Percentiles rank a stretch among this genome's conserved stretches.
phyloP scores from a whole-genome alignment of 92 coral and sea anemone species.

The Nematostella vectensis region DNA sequence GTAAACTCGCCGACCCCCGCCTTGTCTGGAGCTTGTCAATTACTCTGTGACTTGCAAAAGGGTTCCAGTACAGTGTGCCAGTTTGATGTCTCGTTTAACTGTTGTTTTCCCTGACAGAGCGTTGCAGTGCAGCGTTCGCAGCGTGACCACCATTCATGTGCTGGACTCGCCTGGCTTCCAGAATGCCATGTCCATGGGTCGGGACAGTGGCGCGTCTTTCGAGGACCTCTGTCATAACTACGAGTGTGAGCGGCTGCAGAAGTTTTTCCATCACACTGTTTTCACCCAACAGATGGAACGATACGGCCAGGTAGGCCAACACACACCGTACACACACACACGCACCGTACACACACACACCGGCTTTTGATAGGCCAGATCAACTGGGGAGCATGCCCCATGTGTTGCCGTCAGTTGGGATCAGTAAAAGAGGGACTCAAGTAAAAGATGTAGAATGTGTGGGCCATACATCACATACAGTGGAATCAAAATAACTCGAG shows the following conservation, averaged over 20 bases:
- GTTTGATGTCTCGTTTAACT: no score
- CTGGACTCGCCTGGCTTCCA: constrained; percentile 95
- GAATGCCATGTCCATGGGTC: constrained; percentile 53
- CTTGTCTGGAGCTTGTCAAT: no score
- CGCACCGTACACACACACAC: background rate
- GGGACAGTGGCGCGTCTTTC: constrained; percentile 67
- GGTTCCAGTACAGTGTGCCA: no score
- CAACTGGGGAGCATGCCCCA: no score
- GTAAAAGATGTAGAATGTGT: no score
- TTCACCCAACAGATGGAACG: constrained; percentile 86
- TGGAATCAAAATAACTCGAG: no score
- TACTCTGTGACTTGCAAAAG: no score
- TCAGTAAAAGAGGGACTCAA: no score
- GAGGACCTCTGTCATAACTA: constrained; percentile 92
- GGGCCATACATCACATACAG: no score
- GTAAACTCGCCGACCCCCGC: no score
- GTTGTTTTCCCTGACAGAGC: constrained; percentile 41
- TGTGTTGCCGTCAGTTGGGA: no score
- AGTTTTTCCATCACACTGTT: constrained; percentile 96
- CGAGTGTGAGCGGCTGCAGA: constrained; percentile 87
- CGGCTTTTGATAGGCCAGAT: background rate
- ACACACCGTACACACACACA: no score
- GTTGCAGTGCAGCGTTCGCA: constrained; percentile 70
- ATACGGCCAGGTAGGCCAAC: constrained; percentile 81
- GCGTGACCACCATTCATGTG: constrained; percentile 83